A percentile compares a stretch with the other conserved stretches of the same genome.
Conservation (phyloP, 2,113 vertebrate species). For the Cyphomyrus plagiostoma region DNA sequence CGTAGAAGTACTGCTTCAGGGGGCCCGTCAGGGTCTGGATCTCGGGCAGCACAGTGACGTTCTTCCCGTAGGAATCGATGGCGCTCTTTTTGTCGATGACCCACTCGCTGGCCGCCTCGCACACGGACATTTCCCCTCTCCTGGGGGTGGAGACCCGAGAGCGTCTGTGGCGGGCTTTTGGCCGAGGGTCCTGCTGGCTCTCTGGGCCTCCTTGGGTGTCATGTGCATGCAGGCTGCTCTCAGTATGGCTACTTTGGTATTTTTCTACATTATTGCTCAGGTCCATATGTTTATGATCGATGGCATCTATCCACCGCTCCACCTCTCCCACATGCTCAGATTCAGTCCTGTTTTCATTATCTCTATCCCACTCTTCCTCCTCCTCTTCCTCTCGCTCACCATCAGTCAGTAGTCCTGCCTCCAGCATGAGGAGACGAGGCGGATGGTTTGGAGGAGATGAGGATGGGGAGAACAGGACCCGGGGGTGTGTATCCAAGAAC, state of each 20-base stretch:
- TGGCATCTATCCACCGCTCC: constrained; percentile 27
- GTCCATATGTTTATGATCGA: constrained; percentile 32
- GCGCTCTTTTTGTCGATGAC: constrained; percentile 68
- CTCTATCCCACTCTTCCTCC: constrained; percentile 25
- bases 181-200: constrained; percentile 28
- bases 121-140: constrained; percentile 71
- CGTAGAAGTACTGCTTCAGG: constrained; percentile 81
- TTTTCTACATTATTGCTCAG: constrained; percentile 34
- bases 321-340: not conserved
- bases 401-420: constrained; percentile 49
- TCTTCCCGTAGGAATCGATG: constrained; percentile 59
- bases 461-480: constrained; percentile 61
- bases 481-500: constrained; percentile 59
- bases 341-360: not conserved
- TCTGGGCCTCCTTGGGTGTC: not conserved
- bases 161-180: constrained; percentile 42
- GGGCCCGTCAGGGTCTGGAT: constrained; percentile 73
- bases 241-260: constrained; percentile 33
- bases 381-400: constrained; percentile 27
- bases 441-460: constrained; percentile 54
- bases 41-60: constrained; percentile 72
- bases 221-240: constrained; percentile 19
- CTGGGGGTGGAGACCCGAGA: constrained; percentile 39
- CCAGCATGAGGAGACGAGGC: constrained; percentile 58
- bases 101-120: constrained; percentile 72